Conservation (phyloP, 2,888 invertebrate genomes). For the Drosophila meridionalis region DNA sequence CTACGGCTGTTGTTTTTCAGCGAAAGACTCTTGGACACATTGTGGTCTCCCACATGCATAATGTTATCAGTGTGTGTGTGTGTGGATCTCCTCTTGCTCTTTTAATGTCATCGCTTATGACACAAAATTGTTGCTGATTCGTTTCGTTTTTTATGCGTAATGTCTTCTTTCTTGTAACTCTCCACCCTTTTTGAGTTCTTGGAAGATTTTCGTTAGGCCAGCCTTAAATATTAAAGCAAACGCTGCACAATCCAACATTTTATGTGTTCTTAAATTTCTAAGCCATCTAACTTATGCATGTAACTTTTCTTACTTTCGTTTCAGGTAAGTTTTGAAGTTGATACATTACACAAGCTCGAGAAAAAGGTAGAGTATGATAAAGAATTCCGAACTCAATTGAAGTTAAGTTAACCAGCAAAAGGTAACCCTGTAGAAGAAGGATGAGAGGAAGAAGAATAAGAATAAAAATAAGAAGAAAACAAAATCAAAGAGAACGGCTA, state of each 20-base stretch:
- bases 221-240: constrained; percentile 18
- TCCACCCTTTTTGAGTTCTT: background rate
- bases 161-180: constrained; percentile 19
- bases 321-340: constrained; percentile 33
- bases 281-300: constrained; percentile 8
- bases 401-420: background rate
- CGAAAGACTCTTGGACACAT: constrained; percentile 36
- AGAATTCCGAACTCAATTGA: background rate
- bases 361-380: constrained; percentile 20
- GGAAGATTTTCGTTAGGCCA: constrained; percentile 1
- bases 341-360: background rate
- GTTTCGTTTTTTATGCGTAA: constrained; percentile 56
- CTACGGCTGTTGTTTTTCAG: constrained; percentile 12
- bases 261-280: background rate
- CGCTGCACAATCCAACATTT: background rate
- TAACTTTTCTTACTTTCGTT: constrained; percentile 23
- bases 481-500: background rate
- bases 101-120: constrained; percentile 67
- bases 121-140: constrained; percentile 68
- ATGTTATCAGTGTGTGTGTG: constrained; percentile 19
- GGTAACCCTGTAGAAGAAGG: background rate
- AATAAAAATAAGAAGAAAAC: background rate
- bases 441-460: background rate
- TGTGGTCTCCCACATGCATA: constrained; percentile 41
- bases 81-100: constrained; percentile 18